Evolutionary conservation across 2,888 invertebrate genomes (phyloP).

Genomic region (Cybosia mesomella): DNA sequence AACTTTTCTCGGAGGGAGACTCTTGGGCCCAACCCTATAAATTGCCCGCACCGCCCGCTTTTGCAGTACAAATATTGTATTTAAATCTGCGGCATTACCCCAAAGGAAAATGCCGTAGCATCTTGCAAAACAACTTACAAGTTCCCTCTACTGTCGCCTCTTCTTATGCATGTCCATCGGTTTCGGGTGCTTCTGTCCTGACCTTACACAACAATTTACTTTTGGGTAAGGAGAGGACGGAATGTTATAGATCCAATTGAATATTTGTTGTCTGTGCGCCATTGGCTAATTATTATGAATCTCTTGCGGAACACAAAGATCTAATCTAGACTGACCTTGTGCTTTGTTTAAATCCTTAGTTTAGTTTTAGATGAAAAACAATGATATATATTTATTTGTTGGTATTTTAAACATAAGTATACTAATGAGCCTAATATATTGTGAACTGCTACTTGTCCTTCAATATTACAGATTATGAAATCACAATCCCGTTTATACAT

Average conservation of each 20-base stretch:
- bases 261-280: background rate
- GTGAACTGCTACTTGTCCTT: background rate
- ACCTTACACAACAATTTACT: background rate
- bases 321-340: slow-evolving; percentile 4
- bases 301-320: slow-evolving; percentile 3
- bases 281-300: slow-evolving; percentile 4
- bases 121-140: too few relatives aligned
- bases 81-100: too few relatives aligned
- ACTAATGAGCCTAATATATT: background rate
- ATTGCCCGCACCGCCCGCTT: too few relatives aligned
- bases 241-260: background rate
- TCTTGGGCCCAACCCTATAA: too few relatives aligned
- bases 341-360: background rate
- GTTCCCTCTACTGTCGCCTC: too few relatives aligned
- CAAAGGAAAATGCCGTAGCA: too few relatives aligned
- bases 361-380: background rate
- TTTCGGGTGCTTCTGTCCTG: background rate
- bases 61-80: too few relatives aligned
- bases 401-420: background rate
- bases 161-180: too few relatives aligned
- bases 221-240: too few relatives aligned
- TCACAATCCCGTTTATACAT: background rate
- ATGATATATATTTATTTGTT: background rate
- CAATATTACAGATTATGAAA: background rate
- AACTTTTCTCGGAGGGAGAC: too few relatives aligned